Conservation (phyloP, 2,888 invertebrate genomes). For the Rhagophthalmus giganteus region DNA sequence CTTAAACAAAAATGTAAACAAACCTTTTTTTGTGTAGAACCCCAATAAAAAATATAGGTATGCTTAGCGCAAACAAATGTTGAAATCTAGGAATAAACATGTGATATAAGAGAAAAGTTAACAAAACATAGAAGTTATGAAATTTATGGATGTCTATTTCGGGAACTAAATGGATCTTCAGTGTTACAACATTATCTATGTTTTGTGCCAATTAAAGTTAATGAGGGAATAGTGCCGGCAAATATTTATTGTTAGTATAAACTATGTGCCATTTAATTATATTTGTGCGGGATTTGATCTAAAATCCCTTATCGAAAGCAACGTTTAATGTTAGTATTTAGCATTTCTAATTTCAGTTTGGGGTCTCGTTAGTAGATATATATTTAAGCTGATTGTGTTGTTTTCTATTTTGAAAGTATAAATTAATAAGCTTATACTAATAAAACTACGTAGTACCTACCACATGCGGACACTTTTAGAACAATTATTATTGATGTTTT, state of each 20-base stretch:
- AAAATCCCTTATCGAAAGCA: background rate
- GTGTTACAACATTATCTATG: slow-evolving; percentile 23
- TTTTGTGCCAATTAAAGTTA: slow-evolving; percentile 27
- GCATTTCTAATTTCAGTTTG: background rate
- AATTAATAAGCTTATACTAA: slow-evolving; percentile 10
- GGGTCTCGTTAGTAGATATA: too few species aligned
- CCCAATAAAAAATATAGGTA: background rate
- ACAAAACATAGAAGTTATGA: slow-evolving; percentile 24
- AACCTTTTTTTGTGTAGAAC: too few species aligned
- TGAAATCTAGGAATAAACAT: slow-evolving; percentile 13
- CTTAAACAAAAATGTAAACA: too few species aligned
- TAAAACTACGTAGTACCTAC: too few species aligned
- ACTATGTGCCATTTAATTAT: slow-evolving; percentile 9
- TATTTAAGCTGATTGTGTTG: too few species aligned
- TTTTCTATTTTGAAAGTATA: too few species aligned
- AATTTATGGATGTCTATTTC: slow-evolving; percentile 26
- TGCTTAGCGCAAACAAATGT: slow-evolving; percentile 6
- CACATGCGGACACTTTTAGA: slow-evolving; percentile 7
- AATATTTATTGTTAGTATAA: slow-evolving; percentile 19
- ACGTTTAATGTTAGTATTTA: background rate
- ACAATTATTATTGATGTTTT: slow-evolving; percentile 17
- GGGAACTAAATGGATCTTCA: slow-evolving; percentile 11
- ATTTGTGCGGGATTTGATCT: slow-evolving; percentile 1
- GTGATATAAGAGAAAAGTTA: slow-evolving; percentile 14
- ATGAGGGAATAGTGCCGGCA: slow-evolving; percentile 17